These are phyloP conservation scores for Ctenicera cuprea DNA, from an alignment of 2,888 invertebrate genomes.

Conservation along the genomic window DNA sequence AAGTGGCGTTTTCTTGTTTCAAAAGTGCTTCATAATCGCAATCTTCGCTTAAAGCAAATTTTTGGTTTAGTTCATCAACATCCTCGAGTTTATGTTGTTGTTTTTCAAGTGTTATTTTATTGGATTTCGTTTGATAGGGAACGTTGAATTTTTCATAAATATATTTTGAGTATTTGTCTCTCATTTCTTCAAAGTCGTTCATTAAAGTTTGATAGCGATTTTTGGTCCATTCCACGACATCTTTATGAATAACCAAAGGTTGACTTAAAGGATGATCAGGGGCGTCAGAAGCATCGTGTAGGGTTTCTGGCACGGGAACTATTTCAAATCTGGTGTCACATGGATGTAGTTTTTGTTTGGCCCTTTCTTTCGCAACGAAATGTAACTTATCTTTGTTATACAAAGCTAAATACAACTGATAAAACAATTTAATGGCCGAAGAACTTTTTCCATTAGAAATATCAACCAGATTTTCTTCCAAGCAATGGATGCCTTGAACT, in stretches of 20 bases:
- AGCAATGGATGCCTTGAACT: constrained; percentile 73
- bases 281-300: constrained; percentile 31
- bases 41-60: neutral
- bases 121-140: constrained; percentile 6
- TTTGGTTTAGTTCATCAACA: constrained; percentile 2
- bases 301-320: constrained; percentile 48
- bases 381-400: constrained; percentile 76
- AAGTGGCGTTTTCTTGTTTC: constrained; percentile 59
- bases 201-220: constrained; percentile 73
- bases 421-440: constrained; percentile 76
- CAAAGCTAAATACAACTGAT: constrained; percentile 77
- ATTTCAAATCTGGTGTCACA: constrained; percentile 69
- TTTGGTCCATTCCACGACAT: constrained; percentile 77
- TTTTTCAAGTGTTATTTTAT: neutral
- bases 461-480: constrained; percentile 72
- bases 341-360: constrained; percentile 63
- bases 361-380: constrained; percentile 74
- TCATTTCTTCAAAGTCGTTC: constrained; percentile 67
- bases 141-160: constrained; percentile 46
- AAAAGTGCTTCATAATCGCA: constrained; percentile 62
- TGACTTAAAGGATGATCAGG: constrained; percentile 37
- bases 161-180: constrained; percentile 63
- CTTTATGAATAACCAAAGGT: constrained; percentile 54
- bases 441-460: constrained; percentile 75
- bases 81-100: constrained; percentile 33